Evolutionary conservation across 2,888 invertebrate genomes (phyloP).

Genomic region (Trissolcus japonicus): DNA sequence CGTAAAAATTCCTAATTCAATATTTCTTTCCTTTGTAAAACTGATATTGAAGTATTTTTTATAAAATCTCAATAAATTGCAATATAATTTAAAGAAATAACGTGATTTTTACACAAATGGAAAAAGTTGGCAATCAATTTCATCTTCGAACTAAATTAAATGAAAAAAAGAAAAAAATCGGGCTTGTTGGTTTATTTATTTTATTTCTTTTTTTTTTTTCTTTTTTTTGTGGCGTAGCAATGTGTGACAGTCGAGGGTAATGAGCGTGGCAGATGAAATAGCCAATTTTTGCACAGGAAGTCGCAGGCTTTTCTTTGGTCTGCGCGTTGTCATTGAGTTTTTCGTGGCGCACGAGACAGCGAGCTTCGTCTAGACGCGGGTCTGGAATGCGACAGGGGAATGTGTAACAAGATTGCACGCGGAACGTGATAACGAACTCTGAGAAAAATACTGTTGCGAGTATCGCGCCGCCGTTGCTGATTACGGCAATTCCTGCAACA

Average conservation of each 20-base stretch:
- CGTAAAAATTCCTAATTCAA: too few relatives aligned
- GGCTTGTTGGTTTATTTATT: constrained; percentile 16
- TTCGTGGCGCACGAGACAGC: constrained; percentile 34
- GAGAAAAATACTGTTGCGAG: constrained; percentile 51
- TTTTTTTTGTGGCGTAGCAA: constrained; percentile 44
- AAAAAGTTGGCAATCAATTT: constrained; percentile 24
- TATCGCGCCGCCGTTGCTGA: constrained; percentile 47
- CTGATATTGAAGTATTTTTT: too few relatives aligned
- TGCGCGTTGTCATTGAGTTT: constrained; percentile 42
- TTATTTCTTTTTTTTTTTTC: too few relatives aligned
- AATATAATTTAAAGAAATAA: too few relatives aligned
- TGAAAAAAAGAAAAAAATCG: constrained; percentile 16
- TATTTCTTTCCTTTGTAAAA: too few relatives aligned
- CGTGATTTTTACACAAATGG: too few relatives aligned
- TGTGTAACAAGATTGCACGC: constrained; percentile 57
- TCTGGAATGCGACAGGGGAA: constrained; percentile 55
- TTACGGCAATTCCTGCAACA: constrained; percentile 51
- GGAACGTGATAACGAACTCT: constrained; percentile 58
- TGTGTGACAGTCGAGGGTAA: constrained; percentile 48
- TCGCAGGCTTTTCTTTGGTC: constrained; percentile 44
- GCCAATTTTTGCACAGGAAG: constrained; percentile 51
- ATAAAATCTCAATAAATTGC: not conserved
- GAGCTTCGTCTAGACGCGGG: constrained; percentile 39
- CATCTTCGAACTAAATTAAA: constrained; percentile 35
- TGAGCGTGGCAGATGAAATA: constrained; percentile 51